phyloP scores from a whole-genome alignment of 2,797 vertebrate species.

The Rachycentron canadum region DNA sequence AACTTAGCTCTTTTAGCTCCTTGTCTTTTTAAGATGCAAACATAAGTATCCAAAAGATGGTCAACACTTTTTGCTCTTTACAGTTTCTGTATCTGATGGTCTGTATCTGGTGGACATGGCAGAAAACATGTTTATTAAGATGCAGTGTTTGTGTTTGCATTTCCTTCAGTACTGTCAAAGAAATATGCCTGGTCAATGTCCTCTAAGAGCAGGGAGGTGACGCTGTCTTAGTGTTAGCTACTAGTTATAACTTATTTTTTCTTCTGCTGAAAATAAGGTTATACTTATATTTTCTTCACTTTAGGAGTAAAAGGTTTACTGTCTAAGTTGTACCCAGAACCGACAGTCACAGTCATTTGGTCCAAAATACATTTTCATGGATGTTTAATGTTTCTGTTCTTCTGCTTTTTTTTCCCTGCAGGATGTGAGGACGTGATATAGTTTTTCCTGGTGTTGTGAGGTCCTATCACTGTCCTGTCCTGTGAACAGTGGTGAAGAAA shows the following conservation, averaged over 20 bases:
- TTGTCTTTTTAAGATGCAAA: too few relatives aligned
- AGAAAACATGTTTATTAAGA: background rate
- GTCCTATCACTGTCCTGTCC: constrained; percentile 40
- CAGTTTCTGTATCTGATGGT: background rate
- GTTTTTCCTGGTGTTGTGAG: constrained; percentile 42
- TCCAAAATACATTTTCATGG: background rate
- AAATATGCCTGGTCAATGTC: background rate
- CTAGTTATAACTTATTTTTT: background rate
- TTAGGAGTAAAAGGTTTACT: background rate
- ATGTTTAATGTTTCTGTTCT: background rate
- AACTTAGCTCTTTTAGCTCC: background rate
- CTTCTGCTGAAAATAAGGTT: background rate
- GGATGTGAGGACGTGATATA: constrained; percentile 64
- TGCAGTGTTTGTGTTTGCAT: too few relatives aligned
- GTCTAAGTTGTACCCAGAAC: background rate
- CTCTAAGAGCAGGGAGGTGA: background rate
- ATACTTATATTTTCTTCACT: background rate
- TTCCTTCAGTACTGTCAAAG: too few relatives aligned
- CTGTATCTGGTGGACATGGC: too few relatives aligned
- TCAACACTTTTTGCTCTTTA: background rate
- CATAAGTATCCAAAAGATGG: too few relatives aligned
- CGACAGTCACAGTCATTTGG: background rate
- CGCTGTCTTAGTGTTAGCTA: too few relatives aligned
- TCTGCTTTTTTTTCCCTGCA: constrained; percentile 41
- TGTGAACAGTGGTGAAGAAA: constrained; percentile 16